These are phyloP conservation scores for Dendrolimus houi DNA, from an alignment of 2,888 invertebrate species.

Conservation along the genomic window DNA sequence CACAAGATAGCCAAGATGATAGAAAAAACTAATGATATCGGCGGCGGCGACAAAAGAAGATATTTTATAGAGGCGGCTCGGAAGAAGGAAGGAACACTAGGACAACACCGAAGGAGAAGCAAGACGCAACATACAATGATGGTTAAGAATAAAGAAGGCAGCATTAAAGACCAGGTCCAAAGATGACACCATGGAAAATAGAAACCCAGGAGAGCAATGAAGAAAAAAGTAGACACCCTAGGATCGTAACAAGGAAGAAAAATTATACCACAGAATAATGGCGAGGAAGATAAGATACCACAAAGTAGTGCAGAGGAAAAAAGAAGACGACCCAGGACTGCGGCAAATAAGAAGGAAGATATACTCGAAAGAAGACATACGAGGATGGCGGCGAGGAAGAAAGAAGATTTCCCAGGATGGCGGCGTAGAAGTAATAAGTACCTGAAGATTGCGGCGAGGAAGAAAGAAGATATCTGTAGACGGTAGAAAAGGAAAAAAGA, in stretches of 20 bases:
- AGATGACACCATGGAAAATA: neutral
- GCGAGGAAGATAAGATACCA: neutral
- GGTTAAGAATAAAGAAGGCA: neutral
- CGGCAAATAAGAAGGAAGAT: neutral
- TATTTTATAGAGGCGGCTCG: no score
- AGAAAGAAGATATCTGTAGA: neutral
- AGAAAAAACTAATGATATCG: neutral
- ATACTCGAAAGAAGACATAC: neutral
- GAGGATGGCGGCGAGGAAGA: neutral
- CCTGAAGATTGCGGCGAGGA: neutral
- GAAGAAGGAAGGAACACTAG: neutral
- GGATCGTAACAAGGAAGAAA: neutral
- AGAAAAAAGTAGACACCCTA: neutral
- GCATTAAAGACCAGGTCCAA: neutral
- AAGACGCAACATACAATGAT: neutral
- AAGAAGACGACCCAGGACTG: neutral
- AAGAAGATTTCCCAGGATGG: neutral
- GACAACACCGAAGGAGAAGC: neutral
- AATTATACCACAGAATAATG: neutral
- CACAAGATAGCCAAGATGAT: neutral
- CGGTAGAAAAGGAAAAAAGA: no score
- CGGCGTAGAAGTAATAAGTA: neutral
- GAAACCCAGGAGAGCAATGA: neutral
- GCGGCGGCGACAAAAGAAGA: neutral
- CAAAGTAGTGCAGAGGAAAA: neutral